Evolutionary conservation across 2,113 vertebrate species (phyloP), one percentile per base, ranked within the genome.

Genomic region (Oncorhynchus nerka): DNA sequence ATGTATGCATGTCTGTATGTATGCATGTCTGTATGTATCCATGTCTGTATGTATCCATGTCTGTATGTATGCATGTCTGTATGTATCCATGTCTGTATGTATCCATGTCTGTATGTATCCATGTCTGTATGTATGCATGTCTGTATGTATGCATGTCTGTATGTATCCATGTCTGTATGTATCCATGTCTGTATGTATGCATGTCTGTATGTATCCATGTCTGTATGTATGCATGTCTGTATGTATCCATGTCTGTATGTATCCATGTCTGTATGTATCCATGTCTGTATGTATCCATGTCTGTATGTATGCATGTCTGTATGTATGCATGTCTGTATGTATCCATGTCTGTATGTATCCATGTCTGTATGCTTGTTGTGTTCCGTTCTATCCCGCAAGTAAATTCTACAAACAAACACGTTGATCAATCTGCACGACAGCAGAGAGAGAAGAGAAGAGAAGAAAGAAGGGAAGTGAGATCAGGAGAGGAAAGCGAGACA

Each of bases 361-460:
- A 32, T 49, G 32, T 93, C 93, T 93, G 93, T 94, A 28, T 68
- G 30, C 32, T 15, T 39, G 67, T 39, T 49, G 93, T 94, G 95
- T 92, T 39, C 94, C 91, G 92, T 93, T 94, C 95, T 92, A 93
- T 95, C 94, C 93, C 92, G 89, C 93, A 90, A 95, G 94, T 94
- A 96, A 96, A 86, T 94, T 97, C 95, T 94, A 96, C 96, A 98
- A 98, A 97, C 96, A 98, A 97, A 97, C 96, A 95, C 92, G 86
- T 85, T 94, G 94, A 96, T 96, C 96, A 95, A 92, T 94, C 94
- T 93, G 92, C 92, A 92, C 95, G 93, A 95, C 93, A 94, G 95
- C 93, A 91, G 75, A 82, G 81, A 86, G 76, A 65, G 78, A 75
- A 68, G 75, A 83, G 83, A 85, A 75, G 62, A 81, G 75, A 71